Evolutionary conservation across 1,140 invertebrate species (phyloP), one percentile per base, ranked within the genome.

Genomic region (Eumaeus atala): DNA sequence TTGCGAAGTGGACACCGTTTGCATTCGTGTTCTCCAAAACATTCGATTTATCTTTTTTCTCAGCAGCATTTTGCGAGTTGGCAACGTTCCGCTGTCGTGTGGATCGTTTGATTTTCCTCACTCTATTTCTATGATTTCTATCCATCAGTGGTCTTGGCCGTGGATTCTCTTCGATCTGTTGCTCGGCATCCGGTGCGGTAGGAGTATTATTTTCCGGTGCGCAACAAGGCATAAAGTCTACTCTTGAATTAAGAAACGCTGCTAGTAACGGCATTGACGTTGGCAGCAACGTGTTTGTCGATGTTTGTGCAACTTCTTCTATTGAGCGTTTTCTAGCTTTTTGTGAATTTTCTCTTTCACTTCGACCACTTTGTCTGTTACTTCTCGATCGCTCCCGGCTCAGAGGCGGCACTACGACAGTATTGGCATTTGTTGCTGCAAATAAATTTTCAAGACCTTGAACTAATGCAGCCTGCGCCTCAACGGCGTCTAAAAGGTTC

Each of bases 1-100:
- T 92, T 0, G 95, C 95, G 28, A 96, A 87, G 73, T 97, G 95
- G 40, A 87, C 83, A 54, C 66, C 86, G 14, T 62, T 76, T 0
- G 78, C 67, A 40, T 71, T 82, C 1, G 73, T 75, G 79, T 58
- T 89, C 67, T 72, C 88, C 57, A 70, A 52, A 35, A 58, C 67
- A 5, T 72, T 16, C 12, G 64, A 59, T 61, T 75, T 86, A n/a
- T 77, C 76, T 59, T 76, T 83, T 56, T 82, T 84, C 14, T 78
- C 71, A 18, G 59, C 2, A 47, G 58, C 68, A 18, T 61, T 79
- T 62, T 82, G 80, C 18, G 51, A 49, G 3, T 65, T 54, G n/a
- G 82, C 73, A 59, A 80, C 85, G 54, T 86, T 87, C 53, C 86
- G 67, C 52, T 87, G 83, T 14, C 87, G 72, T 8, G 83, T 87